Percentiles rank a stretch among this genome's conserved stretches.
Evolutionary conservation across 2,888 invertebrate genomes (phyloP).

Genomic region (Carcina quercana): DNA sequence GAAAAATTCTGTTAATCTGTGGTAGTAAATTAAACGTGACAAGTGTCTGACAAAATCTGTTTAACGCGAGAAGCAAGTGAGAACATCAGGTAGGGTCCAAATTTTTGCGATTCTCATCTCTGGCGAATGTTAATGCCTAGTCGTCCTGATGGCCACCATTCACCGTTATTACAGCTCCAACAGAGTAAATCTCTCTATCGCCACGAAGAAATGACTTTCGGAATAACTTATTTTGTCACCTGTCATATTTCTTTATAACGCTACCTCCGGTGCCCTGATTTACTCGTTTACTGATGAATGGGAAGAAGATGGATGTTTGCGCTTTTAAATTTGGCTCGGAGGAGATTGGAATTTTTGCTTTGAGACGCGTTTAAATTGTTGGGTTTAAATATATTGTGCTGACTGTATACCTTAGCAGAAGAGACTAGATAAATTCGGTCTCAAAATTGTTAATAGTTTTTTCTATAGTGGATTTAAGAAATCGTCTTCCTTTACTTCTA

Average conservation of each 20-base stretch:
- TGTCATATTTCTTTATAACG: constrained; percentile 31
- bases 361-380: too few species aligned
- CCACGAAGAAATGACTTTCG: constrained; percentile 49
- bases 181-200: constrained; percentile 46
- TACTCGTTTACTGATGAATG: background rate
- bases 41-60: background rate
- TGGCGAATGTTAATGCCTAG: constrained; percentile 47
- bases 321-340: too few species aligned
- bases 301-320: background rate
- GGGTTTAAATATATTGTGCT: too few species aligned
- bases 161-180: constrained; percentile 52
- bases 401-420: too few species aligned
- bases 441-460: too few species aligned
- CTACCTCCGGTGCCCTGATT: constrained; percentile 18
- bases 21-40: background rate
- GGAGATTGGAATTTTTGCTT: too few species aligned
- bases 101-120: constrained; percentile 34
- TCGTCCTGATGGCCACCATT: constrained; percentile 48
- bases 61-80: constrained; percentile 5
- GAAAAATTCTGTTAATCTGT: background rate
- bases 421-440: too few species aligned
- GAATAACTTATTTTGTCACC: constrained; percentile 54
- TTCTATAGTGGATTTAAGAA: too few species aligned
- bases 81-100: constrained; percentile 22
- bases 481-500: too few species aligned